Evolutionary conservation across 2,888 invertebrate genomes (phyloP), one percentile per base, ranked within the genome.

Genomic region (Lasioglossum malachurum): DNA sequence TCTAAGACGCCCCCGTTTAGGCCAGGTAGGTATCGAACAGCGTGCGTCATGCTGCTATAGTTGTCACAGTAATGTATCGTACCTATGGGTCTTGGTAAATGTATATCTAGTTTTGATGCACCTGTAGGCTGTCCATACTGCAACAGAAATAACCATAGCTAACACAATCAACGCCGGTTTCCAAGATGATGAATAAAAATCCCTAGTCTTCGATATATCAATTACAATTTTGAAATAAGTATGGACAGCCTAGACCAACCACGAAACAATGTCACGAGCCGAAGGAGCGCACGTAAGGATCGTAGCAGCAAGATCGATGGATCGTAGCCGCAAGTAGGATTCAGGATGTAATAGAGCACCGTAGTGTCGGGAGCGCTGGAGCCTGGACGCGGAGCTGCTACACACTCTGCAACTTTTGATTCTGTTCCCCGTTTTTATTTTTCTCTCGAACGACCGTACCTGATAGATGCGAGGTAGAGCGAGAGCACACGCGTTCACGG

Each of bases 351-450:
- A 85, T 87, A 93, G 93, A 93, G 93, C 94, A 94, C 93, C 94
- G 95, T 95, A 95, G 95, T 94, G 94, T 95, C 94, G 95, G 95
- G 94, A 95, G 94, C 94, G 94, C 93, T 94, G 95, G 93, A 95
- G 93, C 94, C 67, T 95, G 95, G 94, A 94, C 94, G 93, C 93
- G 94, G 94, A 95, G 94, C 93, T 93, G 94, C 94, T 93, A 90
- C 90, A 88, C 92, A 87, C 86, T 80, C 31, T 35, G 90, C 89
- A 88, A 90, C 82, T 88, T 87, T 93, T 90, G 2, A 8, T 31
- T 23, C 60, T 67, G 67, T 67, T 93, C 91, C 92, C 85, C 76
- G 77, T 71, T 82, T 82, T 67, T 64, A 23, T 53, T 10, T 53
- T n/a, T 53, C 23, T 53, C 53, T 31, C 14, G 27, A 31, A 64